Evolutionary conservation across 2,888 invertebrate species (phyloP).

Genomic region (Melipona beecheii): DNA sequence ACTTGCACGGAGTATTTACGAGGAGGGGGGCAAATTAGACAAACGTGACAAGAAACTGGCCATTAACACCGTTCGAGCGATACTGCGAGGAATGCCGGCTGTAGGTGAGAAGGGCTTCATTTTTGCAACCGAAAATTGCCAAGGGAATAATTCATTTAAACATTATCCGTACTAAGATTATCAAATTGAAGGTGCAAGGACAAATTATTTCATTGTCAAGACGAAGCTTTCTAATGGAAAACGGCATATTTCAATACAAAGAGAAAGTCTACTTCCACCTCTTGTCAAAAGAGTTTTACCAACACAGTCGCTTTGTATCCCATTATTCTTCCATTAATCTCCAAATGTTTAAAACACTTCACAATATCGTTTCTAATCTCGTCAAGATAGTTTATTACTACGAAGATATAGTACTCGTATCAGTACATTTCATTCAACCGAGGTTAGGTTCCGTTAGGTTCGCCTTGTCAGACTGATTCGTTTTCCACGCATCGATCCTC

Average conservation of each 20-base stretch:
- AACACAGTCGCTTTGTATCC: too few species aligned
- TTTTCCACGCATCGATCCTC: slow-evolving; percentile 43
- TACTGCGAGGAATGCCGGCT: slow-evolving; percentile 80
- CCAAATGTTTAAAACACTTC: too few species aligned
- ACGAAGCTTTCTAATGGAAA: too few species aligned
- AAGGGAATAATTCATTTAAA: neutral
- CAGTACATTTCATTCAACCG: neutral
- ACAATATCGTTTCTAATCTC: too few species aligned
- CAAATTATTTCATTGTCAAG: neutral
- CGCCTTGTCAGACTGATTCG: slow-evolving; percentile 28
- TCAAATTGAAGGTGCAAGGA: neutral
- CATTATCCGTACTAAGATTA: too few species aligned
- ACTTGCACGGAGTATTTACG: slow-evolving; percentile 77
- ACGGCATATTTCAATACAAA: too few species aligned
- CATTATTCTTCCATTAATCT: too few species aligned
- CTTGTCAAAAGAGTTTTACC: too few species aligned
- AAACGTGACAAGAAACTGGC: slow-evolving; percentile 80
- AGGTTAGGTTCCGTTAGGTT: neutral
- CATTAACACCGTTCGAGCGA: slow-evolving; percentile 80
- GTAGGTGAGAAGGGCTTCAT: slow-evolving; percentile 76
- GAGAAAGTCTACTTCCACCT: too few species aligned
- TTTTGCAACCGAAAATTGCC: neutral
- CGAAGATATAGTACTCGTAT: neutral
- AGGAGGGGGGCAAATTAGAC: slow-evolving; percentile 77
- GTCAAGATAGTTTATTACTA: neutral